phyloP scores from a whole-genome alignment of 2,797 vertebrate species.

The Coregonus suidteri region DNA sequence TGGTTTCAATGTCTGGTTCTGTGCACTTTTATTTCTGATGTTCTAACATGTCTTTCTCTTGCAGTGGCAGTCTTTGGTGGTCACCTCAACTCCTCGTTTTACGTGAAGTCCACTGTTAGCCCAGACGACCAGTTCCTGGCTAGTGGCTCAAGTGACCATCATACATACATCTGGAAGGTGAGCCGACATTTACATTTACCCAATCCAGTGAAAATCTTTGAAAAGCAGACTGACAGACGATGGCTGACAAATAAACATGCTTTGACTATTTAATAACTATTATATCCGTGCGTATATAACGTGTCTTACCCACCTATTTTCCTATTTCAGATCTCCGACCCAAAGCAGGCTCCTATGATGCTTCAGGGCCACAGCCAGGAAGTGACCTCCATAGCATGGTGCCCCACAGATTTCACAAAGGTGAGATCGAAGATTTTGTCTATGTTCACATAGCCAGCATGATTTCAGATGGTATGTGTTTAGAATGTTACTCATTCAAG shows the following conservation, averaged over 20 bases:
- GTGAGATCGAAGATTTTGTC: slow-evolving; percentile 63
- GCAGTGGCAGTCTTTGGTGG: slow-evolving; percentile 88
- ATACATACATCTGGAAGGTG: slow-evolving; percentile 95
- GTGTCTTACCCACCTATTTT: slow-evolving; percentile 13
- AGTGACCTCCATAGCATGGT: slow-evolving; percentile 94
- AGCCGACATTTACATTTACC: neutral
- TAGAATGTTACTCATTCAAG: neutral
- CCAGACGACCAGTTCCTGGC: slow-evolving; percentile 93
- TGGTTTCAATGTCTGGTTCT: neutral
- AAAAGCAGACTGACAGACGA: neutral
- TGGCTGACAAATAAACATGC: neutral
- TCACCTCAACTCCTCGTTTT: slow-evolving; percentile 94
- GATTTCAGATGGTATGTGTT: neutral
- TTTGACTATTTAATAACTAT: neutral
- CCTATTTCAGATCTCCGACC: slow-evolving; percentile 83
- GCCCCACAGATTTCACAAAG: slow-evolving; percentile 96
- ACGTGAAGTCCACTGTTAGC: slow-evolving; percentile 91
- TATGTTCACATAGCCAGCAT: neutral
- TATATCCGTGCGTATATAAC: neutral
- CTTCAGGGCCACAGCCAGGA: slow-evolving; percentile 93
- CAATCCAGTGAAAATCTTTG: neutral
- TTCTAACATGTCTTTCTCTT: slow-evolving; percentile 19
- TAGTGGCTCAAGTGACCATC: slow-evolving; percentile 91
- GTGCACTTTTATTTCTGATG: neutral
- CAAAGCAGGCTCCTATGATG: slow-evolving; percentile 79